Percentiles rank a stretch among this genome's conserved stretches.
These are phyloP conservation scores for Herpetotheres cachinnans DNA, from an alignment of 2,113 vertebrate species.

Conservation along the genomic window DNA sequence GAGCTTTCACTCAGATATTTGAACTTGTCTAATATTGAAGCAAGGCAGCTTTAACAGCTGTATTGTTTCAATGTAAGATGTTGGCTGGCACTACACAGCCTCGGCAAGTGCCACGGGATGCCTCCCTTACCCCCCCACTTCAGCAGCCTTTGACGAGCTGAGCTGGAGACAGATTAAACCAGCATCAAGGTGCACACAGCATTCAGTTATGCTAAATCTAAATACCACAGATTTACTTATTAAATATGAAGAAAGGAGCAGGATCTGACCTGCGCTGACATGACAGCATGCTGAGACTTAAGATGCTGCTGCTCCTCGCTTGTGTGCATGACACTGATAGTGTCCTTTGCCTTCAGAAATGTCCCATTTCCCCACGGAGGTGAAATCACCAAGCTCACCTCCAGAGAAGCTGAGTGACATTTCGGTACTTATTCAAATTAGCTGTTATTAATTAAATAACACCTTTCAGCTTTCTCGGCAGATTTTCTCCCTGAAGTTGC, in stretches of 20 bases:
- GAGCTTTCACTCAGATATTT: not conserved
- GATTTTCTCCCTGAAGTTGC: not conserved
- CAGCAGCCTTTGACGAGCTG: not conserved
- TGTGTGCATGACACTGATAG: rapidly evolving
- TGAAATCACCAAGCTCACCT: not conserved
- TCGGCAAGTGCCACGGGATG: not conserved
- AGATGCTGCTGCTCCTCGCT: not conserved
- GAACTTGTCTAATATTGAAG: not conserved
- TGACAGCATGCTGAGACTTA: not conserved
- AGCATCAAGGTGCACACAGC: not conserved
- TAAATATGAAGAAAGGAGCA: not conserved
- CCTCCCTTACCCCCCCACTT: not conserved
- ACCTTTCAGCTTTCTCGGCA: slow-evolving; percentile 5
- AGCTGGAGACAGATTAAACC: not conserved
- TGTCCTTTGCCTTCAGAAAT: not conserved
- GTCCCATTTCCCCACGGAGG: rapidly evolving
- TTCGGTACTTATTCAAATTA: not conserved
- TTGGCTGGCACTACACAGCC: not conserved
- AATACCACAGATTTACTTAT: not conserved
- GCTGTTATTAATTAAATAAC: slow-evolving; percentile 46
- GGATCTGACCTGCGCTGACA: not conserved
- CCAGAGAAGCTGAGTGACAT: not conserved
- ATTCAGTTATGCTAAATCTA: not conserved
- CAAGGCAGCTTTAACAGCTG: not conserved
- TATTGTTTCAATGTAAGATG: not conserved